Base-by-base conservation (phyloP, 2,797 vertebrate species). In the Tympanoctomys barrerae region DNA sequence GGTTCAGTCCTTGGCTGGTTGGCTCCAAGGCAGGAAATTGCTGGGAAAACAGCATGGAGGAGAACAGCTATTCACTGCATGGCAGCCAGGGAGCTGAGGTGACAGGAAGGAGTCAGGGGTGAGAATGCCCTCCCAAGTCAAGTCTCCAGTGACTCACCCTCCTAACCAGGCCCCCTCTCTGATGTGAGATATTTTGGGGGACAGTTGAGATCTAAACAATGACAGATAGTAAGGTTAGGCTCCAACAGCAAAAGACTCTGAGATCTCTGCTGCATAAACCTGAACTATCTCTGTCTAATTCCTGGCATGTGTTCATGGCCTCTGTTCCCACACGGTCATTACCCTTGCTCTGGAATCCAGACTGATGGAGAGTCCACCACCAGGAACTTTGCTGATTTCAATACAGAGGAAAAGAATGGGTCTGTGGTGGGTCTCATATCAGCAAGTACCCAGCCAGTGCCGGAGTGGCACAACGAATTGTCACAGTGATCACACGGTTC, bases 251-350 rank as follows among this genome's bases (percentile, higher is more conserved):
- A 57, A 12, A 19, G 57, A 8, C 21, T 62, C 57, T 62, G 33
- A 66, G 33, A 21, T 33, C 26, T 87, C 61, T 8, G 33, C 22
- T 59, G n/a, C 13, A 18, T 59, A 19, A 59, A 46, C 21, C 2
- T 5, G 13, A n/a, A 9, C 39, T 16, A 42, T 39, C 71, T 46
- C 77, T 54, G 75, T 39, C 54, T 66, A 49, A 36, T 42, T 80
- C 21, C 33, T 39, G 8, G 22, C 2, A 0, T 78, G 2, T 16
- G 46, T 84, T 66, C 57, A 36, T 0, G 87, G 57, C 0, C 57
- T 82, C 52, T 85, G n/a, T 7, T 8, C 59, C 42, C 24, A 26
- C 0, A 0, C 36, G 0, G 19, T 22, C 66, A 13, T 0, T 0
- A 0, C 33, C 49, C 54, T 61, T 28, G 46, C 1, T 24, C 83